These are phyloP conservation scores for Ctenomys sociabilis DNA, from an alignment of 2,113 vertebrate species.

Conservation along the genomic window DNA sequence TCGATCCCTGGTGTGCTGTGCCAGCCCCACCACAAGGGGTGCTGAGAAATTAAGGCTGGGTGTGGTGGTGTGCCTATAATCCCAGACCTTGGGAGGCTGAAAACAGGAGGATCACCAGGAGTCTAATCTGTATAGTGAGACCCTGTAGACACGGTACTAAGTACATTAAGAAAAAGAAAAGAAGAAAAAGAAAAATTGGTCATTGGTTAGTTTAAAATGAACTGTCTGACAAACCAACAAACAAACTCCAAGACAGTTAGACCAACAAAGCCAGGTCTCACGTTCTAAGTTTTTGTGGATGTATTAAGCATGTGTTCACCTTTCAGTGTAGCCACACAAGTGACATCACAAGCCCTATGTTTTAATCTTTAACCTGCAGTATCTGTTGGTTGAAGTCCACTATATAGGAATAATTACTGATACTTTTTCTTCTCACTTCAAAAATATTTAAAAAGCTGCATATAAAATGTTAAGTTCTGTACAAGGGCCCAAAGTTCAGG, in stretches of 20 bases:
- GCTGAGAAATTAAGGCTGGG: too few species aligned
- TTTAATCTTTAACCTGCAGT: slow-evolving; percentile 1
- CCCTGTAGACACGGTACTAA: too few species aligned
- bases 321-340: not conserved
- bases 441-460: not conserved
- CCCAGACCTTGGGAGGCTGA: too few species aligned
- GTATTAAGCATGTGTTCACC: not conserved
- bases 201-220: slow-evolving; percentile 29
- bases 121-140: too few species aligned
- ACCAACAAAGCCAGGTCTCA: not conserved
- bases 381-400: not conserved
- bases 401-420: not conserved
- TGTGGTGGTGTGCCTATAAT: too few species aligned
- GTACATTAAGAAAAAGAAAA: too few species aligned
- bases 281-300: not conserved
- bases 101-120: too few species aligned
- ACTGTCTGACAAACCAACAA: not conserved
- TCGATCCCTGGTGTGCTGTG: too few species aligned
- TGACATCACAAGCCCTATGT: not conserved
- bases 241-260: slow-evolving; percentile 17
- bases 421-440: not conserved
- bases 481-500: not conserved
- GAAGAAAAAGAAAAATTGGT: not conserved
- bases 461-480: not conserved
- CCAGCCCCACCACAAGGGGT: too few species aligned